Percentiles rank a stretch among this genome's conserved stretches.
phyloP scores from a whole-genome alignment of 2,888 invertebrate genomes.

The Altica lythri region DNA sequence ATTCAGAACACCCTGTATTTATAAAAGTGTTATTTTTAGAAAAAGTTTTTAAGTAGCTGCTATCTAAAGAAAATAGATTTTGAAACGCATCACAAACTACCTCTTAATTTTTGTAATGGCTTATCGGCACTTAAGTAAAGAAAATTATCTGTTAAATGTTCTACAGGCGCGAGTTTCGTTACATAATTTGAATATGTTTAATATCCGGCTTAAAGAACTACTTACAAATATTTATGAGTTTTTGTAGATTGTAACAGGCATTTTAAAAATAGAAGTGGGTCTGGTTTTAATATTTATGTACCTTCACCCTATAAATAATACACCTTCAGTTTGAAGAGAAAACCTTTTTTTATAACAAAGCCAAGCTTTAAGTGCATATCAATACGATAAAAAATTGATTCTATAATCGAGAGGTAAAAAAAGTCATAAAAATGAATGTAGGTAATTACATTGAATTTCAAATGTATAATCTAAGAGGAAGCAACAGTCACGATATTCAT shows the following conservation, averaged over 20 bases:
- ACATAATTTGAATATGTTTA: slow-evolving; percentile 13
- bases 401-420: not conserved
- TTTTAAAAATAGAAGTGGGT: not conserved
- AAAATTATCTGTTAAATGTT: slow-evolving; percentile 21
- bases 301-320: not conserved
- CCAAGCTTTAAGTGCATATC: not conserved
- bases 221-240: too few relatives aligned
- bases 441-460: not conserved
- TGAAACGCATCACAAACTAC: slow-evolving; percentile 3
- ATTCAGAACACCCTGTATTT: too few relatives aligned
- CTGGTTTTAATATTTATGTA: not conserved
- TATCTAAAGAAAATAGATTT: slow-evolving; percentile 1
- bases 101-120: slow-evolving; percentile 14
- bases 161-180: slow-evolving; percentile 8
- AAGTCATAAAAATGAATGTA: too few relatives aligned
- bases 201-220: slow-evolving; percentile 7
- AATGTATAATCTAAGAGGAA: not conserved
- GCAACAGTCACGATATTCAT: not conserved
- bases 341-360: too few relatives aligned
- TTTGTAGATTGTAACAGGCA: too few relatives aligned
- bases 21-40: slow-evolving; percentile 9
- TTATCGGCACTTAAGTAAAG: slow-evolving; percentile 14
- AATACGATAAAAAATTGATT: not conserved
- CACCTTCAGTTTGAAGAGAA: not conserved
- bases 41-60: not conserved